Percentiles rank a stretch among this genome's conserved stretches.
Conservation (phyloP, 2,888 invertebrate genomes). For the Plebejus melissa region DNA sequence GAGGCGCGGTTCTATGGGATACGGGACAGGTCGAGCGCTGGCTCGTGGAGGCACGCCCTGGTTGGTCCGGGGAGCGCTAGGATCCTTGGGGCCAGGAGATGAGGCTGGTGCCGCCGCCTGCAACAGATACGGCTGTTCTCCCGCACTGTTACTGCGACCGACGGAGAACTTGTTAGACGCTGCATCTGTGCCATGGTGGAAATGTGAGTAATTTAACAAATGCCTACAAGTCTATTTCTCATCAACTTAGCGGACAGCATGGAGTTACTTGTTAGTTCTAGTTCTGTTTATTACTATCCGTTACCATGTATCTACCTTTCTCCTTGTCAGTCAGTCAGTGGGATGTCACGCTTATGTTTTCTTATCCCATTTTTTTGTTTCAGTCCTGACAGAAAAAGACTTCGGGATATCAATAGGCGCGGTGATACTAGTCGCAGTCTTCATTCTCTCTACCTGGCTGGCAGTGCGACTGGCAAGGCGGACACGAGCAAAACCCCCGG, state of each 20-base stretch:
- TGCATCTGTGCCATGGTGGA: conserved; percentile 66
- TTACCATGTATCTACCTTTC: too few relatives aligned
- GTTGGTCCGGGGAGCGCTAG: conserved; percentile 57
- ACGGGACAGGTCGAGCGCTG: conserved; percentile 56
- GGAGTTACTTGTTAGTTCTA: too few relatives aligned
- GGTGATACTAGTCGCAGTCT: conserved; percentile 57
- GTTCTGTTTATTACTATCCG: too few relatives aligned
- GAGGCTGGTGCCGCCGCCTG: conserved; percentile 69
- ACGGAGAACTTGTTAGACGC: conserved; percentile 59
- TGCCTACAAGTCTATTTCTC: background rate
- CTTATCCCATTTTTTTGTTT: conserved; percentile 33
- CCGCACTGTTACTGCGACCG: conserved; percentile 58
- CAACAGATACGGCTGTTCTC: conserved; percentile 68
- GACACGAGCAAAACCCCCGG: conserved; percentile 53
- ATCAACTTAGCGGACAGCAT: too few relatives aligned
- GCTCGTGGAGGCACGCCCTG: conserved; percentile 50
- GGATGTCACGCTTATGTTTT: background rate
- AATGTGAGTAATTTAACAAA: conserved; percentile 50
- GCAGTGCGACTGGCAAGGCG: conserved; percentile 53
- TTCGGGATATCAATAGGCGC: conserved; percentile 69
- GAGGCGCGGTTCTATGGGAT: conserved; percentile 61
- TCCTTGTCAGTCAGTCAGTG: too few relatives aligned
- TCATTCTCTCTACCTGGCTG: conserved; percentile 56
- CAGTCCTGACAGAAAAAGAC: conserved; percentile 63
- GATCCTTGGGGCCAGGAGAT: conserved; percentile 54